These are phyloP conservation scores for Chlorodrepanis virens DNA, from an alignment of 2,113 vertebrate genomes.

Conservation along the genomic window DNA sequence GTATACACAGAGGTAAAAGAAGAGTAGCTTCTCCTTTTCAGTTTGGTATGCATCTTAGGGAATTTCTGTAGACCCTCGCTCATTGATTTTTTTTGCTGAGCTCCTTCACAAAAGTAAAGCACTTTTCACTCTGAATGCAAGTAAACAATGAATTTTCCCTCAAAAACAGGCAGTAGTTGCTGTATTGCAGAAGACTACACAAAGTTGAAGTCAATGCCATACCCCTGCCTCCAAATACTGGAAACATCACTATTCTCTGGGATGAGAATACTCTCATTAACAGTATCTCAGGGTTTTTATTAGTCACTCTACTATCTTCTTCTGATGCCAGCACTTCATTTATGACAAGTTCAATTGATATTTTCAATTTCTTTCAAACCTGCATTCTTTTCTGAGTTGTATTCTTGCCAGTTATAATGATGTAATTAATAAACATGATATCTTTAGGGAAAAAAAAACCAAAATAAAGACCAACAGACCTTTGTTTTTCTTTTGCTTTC, in stretches of 20 bases:
- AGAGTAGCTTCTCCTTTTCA: neutral
- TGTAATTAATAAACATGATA: neutral
- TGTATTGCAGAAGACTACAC: neutral
- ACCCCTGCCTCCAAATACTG: neutral
- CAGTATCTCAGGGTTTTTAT: neutral
- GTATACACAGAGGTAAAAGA: neutral
- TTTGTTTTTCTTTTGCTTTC: neutral
- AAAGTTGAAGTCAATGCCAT: neutral
- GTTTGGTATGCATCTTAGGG: neutral
- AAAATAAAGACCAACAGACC: fast-evolving
- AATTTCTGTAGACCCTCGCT: neutral
- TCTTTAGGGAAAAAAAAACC: neutral
- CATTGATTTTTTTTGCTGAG: neutral
- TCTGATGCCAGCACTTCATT: neutral
- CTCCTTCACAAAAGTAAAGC: neutral
- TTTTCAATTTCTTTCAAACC: neutral
- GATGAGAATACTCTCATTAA: neutral
- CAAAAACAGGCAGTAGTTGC: neutral
- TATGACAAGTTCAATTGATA: neutral
- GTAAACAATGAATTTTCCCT: neutral
- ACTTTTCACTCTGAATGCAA: neutral
- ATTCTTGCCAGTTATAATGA: neutral
- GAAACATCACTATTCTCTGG: neutral
- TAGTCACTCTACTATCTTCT: neutral
- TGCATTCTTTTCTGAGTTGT: neutral